A percentile compares a stretch with the other conserved stretches of the same genome.
These are phyloP conservation scores for Leptopilina clavipes DNA, from an alignment of 1,140 invertebrate genomes.

Conservation along the genomic window DNA sequence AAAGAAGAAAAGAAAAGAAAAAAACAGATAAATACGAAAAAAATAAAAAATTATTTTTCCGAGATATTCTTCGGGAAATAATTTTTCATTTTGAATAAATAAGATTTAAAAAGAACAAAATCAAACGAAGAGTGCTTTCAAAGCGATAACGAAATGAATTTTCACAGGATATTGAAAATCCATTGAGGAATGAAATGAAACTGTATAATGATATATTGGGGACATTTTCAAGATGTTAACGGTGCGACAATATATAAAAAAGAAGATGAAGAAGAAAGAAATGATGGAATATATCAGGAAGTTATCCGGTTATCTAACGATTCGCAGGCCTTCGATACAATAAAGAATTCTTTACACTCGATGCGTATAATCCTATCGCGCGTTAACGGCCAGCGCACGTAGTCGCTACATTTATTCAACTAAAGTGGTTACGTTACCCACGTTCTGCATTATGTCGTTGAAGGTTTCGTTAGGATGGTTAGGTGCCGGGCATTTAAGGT, in stretches of 20 bases:
- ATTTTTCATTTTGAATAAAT: no score
- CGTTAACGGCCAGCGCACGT: slow-evolving; percentile 51
- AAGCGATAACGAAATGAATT: not conserved
- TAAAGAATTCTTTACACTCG: slow-evolving; percentile 65
- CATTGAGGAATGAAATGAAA: slow-evolving; percentile 13
- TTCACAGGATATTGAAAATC: not conserved
- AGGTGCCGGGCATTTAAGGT: slow-evolving; percentile 51
- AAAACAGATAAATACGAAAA: no score
- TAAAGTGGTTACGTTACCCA: slow-evolving; percentile 50
- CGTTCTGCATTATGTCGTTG: slow-evolving; percentile 42
- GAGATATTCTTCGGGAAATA: no score
- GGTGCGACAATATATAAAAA: not conserved
- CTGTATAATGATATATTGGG: not conserved
- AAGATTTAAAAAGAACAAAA: no score
- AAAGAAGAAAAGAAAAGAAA: no score
- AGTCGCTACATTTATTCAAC: slow-evolving; percentile 59
- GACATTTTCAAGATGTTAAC: not conserved
- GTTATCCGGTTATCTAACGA: slow-evolving; percentile 52
- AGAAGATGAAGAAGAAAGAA: no score
- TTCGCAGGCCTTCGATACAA: slow-evolving; percentile 50
- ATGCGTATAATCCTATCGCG: slow-evolving; percentile 60
- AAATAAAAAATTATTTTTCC: no score
- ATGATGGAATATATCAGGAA: slow-evolving; percentile 3
- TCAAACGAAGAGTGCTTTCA: no score
- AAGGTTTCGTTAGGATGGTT: slow-evolving; percentile 57